Conservation (phyloP, 64 coral and sea anemone species). For the Stylophora pistillata region DNA sequence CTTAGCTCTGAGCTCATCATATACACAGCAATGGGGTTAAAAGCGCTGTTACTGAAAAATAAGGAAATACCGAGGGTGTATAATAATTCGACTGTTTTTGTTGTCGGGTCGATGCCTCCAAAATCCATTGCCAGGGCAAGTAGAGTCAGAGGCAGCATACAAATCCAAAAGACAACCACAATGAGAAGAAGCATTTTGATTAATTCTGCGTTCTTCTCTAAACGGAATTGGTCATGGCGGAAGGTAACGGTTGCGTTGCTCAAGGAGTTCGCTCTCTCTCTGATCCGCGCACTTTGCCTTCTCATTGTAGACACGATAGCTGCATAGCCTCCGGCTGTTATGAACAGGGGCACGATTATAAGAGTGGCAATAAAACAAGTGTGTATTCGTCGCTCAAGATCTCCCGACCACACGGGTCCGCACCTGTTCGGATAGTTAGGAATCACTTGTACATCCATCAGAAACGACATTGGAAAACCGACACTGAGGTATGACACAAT, state of each 20-base stretch:
- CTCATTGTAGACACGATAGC: conserved; percentile 61
- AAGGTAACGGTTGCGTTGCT: conserved; percentile 16
- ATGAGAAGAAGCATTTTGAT: conserved; percentile 91
- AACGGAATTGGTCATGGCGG: conserved; percentile 43
- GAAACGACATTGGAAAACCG: conserved; percentile 82
- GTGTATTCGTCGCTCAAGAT: conserved; percentile 52
- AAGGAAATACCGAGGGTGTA: conserved; percentile 60
- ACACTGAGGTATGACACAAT: conserved; percentile 72
- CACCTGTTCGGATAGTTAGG: conserved; percentile 49
- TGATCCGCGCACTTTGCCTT: conserved; percentile 66
- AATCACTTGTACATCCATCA: conserved; percentile 27
- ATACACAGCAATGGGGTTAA: conserved; percentile 90
- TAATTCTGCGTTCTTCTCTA: conserved; percentile 54
- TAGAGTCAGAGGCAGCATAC: conserved; percentile 78
- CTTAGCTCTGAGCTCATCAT: conserved; percentile 86
- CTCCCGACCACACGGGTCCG: conserved; percentile 51
- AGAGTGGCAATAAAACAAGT: conserved; percentile 66
- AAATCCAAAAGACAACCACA: conserved; percentile 82
- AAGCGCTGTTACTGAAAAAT: conserved; percentile 89
- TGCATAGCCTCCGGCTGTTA: conserved; percentile 74
- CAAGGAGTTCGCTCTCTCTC: conserved; percentile 18
- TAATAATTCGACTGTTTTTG: conserved; percentile 35
- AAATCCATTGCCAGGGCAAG: conserved; percentile 82
- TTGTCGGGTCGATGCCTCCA: conserved; percentile 32
- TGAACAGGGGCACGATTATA: conserved; percentile 74